phyloP scores from a whole-genome alignment of 2,888 invertebrate species.

The Dryomyza anilis region DNA sequence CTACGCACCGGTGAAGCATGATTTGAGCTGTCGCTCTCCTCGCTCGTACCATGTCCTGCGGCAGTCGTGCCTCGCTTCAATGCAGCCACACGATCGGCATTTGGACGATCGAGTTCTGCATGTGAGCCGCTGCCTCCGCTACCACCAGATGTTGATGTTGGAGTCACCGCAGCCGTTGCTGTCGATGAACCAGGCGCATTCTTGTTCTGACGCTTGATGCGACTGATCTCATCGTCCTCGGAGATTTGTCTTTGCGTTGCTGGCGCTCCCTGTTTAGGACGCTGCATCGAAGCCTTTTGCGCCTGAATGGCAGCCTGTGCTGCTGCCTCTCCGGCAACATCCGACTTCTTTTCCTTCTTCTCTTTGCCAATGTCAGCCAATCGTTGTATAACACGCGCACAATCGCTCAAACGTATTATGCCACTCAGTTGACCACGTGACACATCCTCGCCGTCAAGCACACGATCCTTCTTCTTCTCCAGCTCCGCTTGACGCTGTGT shows the following conservation, averaged over 20 bases:
- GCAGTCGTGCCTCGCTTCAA: conserved; percentile 56
- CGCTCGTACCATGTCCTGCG: conserved; percentile 55
- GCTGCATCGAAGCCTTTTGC: conserved; percentile 64
- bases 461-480: conserved; percentile 71
- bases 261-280: conserved; percentile 61
- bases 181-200: conserved; percentile 65
- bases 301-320: conserved; percentile 62
- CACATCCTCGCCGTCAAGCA: conserved; percentile 88
- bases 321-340: conserved; percentile 66
- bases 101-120: conserved; percentile 65
- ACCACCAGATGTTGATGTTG: conserved; percentile 55
- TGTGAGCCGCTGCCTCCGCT: conserved; percentile 51
- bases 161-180: conserved; percentile 56
- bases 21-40: conserved; percentile 65
- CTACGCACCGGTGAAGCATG: conserved; percentile 69
- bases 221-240: conserved; percentile 88
- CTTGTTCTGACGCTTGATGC: conserved; percentile 87
- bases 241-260: conserved; percentile 79
- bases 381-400: conserved; percentile 86
- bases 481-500: conserved; percentile 67
- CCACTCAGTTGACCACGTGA: conserved; percentile 86
- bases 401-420: conserved; percentile 84
- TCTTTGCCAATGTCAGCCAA: conserved; percentile 79
- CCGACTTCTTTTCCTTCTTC: conserved; percentile 79
- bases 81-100: conserved; percentile 63